Base-by-base conservation (phyloP, 2,113 vertebrate species). In the Pseudopodoces humilis region DNA sequence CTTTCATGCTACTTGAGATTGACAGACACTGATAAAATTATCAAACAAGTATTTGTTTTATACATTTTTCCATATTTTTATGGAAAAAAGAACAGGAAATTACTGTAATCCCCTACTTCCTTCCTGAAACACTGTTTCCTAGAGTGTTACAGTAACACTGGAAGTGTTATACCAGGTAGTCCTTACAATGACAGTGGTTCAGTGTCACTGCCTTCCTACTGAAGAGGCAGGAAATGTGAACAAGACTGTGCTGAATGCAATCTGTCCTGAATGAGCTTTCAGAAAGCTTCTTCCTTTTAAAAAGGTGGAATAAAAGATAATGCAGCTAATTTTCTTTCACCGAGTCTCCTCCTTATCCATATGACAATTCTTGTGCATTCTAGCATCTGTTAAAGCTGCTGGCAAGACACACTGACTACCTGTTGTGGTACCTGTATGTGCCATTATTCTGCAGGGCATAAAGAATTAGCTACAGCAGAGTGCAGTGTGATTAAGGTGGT, bases 341-440 rank as follows among this genome's bases (percentile, higher is more conserved):
- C 3, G 1, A 30, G 21, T 77, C 46, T 68, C 43, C 23, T 50
- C 16, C 53, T 81, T 33, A 18, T 16, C 31, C 14, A 2, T 25
- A 2, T 55, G 56, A 18, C 24, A 86, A 1, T 31, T 11, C 8
- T 37, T 28, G n/a, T 59, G 24, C 27, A 17, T 50, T 47, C 25
- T 16, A 1, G 4, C 33, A 4, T 28, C 25, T 55, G 56, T 31
- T 44, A 20, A 9, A 77, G 28, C 35, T 63, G 17, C 24, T 53
- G 28, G 39, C 41, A 23, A 6, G n/a, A 5, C 2, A 3, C 14
- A 10, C 21, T 52, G 7, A 0, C 24, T 15, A 0, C 9, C 0
- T 14, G n/a, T 18, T 56, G 55, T 59, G 63, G 15, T 13, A 24
- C n/a, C 55, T 52, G 52, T 7, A 0, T 11, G 28, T 9, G 3